Evolutionary conservation across 1,140 invertebrate genomes (phyloP).

Genomic region (Neelides sp.): DNA sequence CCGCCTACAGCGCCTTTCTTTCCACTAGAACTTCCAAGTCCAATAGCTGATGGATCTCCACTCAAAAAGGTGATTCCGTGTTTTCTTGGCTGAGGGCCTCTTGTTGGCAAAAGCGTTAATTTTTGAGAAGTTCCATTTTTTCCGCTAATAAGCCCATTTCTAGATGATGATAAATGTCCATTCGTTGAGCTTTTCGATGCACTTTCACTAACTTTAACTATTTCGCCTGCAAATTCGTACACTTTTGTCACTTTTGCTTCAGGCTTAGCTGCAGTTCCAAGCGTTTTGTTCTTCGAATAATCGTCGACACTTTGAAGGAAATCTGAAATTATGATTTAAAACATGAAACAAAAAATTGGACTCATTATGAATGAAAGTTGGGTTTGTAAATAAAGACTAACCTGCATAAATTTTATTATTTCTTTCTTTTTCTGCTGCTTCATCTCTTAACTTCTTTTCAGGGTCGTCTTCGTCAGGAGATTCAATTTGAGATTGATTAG

Average conservation of each 20-base stretch:
- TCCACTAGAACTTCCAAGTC: slow-evolving; percentile 10
- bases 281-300: slow-evolving; percentile 1
- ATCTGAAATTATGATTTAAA: slow-evolving; percentile 5
- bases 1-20: slow-evolving; percentile 40
- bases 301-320: slow-evolving; percentile 10
- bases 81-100: not conserved
- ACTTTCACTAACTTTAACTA: slow-evolving; percentile 5
- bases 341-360: not conserved
- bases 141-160: not conserved
- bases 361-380: not conserved
- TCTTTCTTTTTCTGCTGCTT: slow-evolving; percentile 9
- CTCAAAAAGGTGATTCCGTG: slow-evolving; percentile 12
- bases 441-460: not conserved
- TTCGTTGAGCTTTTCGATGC: not conserved
- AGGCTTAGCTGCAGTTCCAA: not conserved
- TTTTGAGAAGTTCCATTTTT: not conserved
- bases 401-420: slow-evolving; percentile 10
- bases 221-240: slow-evolving; percentile 18
- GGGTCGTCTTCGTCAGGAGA: not conserved
- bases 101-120: not conserved
- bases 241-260: slow-evolving; percentile 7
- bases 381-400: not conserved
- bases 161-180: not conserved
- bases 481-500: not conserved
- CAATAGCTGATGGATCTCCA: slow-evolving; percentile 16